Evolutionary conservation across 2,113 vertebrate species (phyloP), one percentile per base, ranked within the genome.

Genomic region (Rafetus swinhoei): DNA sequence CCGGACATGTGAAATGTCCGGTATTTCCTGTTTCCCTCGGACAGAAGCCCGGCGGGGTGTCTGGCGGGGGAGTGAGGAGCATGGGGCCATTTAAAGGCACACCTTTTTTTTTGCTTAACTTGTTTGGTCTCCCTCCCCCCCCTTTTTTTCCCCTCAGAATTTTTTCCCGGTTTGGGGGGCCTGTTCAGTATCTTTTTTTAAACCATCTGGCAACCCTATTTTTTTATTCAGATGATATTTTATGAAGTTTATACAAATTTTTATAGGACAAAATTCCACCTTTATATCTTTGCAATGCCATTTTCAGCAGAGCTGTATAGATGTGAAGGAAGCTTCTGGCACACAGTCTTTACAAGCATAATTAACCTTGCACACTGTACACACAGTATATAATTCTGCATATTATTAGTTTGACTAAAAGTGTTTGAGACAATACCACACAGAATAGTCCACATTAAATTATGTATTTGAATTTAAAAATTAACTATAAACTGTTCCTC

Each of bases 331-430:
- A 76, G 22, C 45, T 24, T 24, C 21, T 39, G 21, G 35, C 9
- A 76, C n/a, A 24, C 5, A 24, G 16, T 39, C n/a, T 74, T 21
- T 74, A 74, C n/a, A 21, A 39, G 21, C 39, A 22, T 29, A 74
- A 19, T 0, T 89, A 74, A 81, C 90, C 72, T 74, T 90, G 53
- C 18, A 50, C 82, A 89, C 94, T 92, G 82, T 50, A 86, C 4
- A 55, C 29, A 86, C 0, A 55, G 85, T 15, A 56, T 87, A n/a
- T 74, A 91, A 95, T 89, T 89, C 83, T 6, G 80, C 1, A 35
- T 82, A 93, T 93, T n/a, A 69, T 55, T 82, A 82, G 92, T 94
- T 83, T 89, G 50, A 90, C 91, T 39, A 39, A 90, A 81, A 16
- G 27, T 76, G 25, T 69, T 91, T 18, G 79, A 82, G 9, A 83